Percentiles rank a stretch among this genome's conserved stretches.
These are phyloP conservation scores for Hemicentrotus pulcherrimus DNA, from an alignment of 35 echinoderm and acorn worm genomes.

Conservation along the genomic window DNA sequence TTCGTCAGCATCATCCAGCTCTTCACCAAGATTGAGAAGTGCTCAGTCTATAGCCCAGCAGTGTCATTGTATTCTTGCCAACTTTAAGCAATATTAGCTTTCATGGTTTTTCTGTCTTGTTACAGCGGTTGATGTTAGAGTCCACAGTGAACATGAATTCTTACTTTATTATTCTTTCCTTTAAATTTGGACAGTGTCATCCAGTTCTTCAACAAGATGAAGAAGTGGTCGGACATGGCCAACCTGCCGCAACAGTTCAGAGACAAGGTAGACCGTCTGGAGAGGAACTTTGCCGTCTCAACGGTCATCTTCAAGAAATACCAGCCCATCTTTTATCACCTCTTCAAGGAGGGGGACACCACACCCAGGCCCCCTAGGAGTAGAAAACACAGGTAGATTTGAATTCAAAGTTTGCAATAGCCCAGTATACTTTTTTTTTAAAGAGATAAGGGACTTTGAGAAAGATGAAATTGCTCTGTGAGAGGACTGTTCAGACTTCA, in stretches of 20 bases:
- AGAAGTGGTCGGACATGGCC: conserved; percentile 99
- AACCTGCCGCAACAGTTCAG: conserved; percentile 92
- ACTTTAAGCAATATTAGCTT: too few species aligned
- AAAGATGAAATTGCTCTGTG: not conserved
- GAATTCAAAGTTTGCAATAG: not conserved
- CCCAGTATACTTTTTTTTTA: not conserved
- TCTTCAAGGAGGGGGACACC: conserved; percentile 67
- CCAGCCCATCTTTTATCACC: conserved; percentile 86
- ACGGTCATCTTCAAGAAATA: conserved; percentile 98
- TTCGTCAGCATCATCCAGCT: too few species aligned
- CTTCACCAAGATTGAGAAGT: too few species aligned
- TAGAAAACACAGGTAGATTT: conserved; percentile 86
- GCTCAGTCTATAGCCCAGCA: too few species aligned
- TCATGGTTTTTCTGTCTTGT: too few species aligned
- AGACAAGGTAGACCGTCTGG: conserved; percentile 91
- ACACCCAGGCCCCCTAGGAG: conserved; percentile 70
- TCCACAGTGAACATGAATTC: too few species aligned
- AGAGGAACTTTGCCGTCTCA: conserved; percentile 95
- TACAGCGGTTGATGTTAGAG: too few species aligned
- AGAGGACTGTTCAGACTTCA: not conserved
- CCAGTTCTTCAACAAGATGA: conserved; percentile 99
- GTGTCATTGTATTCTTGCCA: too few species aligned
- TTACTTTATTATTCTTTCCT: not conserved
- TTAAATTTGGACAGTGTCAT: conserved; percentile 68
- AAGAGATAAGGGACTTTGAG: not conserved